These are phyloP conservation scores for Atherinomorus stipes DNA, from an alignment of 2,113 vertebrate genomes.

Conservation along the genomic window DNA sequence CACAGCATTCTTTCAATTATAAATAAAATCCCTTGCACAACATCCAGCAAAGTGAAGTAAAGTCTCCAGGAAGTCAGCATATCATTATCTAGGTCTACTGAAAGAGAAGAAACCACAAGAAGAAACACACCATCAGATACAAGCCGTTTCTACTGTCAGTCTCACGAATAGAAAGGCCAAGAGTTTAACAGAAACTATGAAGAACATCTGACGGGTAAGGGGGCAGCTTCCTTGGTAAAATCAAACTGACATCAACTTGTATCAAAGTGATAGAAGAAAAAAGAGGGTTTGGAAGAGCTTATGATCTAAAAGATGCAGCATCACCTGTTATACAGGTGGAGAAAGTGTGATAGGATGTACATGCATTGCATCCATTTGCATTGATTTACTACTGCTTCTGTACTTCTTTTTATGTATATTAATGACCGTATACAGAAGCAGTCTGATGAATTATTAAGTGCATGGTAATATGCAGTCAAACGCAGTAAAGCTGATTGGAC, in stretches of 20 bases:
- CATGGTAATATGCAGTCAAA: background rate
- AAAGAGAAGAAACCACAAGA: background rate
- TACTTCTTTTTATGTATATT: too few species aligned
- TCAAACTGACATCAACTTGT: background rate
- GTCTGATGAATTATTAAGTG: background rate
- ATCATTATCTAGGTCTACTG: background rate
- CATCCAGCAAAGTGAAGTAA: background rate
- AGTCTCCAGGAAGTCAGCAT: background rate
- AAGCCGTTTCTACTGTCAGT: background rate
- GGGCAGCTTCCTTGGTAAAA: background rate
- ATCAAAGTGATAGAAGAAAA: background rate
- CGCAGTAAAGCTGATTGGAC: too few species aligned
- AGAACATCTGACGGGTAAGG: background rate
- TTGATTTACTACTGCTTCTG: background rate
- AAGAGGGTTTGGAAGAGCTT: background rate
- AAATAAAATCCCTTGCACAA: background rate
- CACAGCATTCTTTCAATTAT: background rate
- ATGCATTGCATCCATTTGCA: background rate
- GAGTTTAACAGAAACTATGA: background rate
- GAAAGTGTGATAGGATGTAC: background rate
- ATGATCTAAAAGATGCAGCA: background rate
- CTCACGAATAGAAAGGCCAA: background rate
- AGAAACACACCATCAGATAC: background rate
- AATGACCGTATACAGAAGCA: background rate
- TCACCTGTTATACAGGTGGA: background rate